Conservation (phyloP, 2,797 vertebrate genomes). For the Monodelphis domestica region DNA sequence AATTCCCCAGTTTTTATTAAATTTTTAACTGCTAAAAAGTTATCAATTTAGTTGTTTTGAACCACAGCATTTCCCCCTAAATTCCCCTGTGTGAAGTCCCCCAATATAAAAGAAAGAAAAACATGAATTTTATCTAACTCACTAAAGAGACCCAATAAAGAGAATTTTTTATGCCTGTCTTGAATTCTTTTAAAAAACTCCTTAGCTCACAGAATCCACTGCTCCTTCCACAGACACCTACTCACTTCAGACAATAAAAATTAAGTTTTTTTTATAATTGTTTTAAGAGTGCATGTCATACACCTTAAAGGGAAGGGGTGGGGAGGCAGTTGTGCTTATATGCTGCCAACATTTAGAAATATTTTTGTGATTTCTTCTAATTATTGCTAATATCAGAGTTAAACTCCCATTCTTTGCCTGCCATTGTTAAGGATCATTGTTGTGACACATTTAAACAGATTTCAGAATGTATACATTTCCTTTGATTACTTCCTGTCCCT, state of each 20-base stretch:
- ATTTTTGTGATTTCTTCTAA: background rate
- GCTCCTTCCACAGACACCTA: constrained; percentile 1
- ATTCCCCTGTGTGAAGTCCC: background rate
- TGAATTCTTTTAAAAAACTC: background rate
- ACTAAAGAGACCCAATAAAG: background rate
- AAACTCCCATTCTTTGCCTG: background rate
- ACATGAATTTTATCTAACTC: background rate
- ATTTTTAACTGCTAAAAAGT: background rate
- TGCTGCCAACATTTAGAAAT: background rate
- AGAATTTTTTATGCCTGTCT: background rate
- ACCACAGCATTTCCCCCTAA: background rate
- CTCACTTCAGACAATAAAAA: constrained; percentile 5
- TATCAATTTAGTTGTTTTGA: background rate
- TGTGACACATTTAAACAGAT: background rate
- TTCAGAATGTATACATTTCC: background rate
- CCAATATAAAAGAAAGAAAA: background rate
- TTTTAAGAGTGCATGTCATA: background rate
- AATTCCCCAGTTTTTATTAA: background rate
- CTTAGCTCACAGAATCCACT: background rate
- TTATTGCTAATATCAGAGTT: background rate
- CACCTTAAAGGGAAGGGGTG: background rate
- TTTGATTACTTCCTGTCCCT: background rate
- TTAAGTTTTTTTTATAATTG: background rate
- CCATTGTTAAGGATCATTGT: background rate
- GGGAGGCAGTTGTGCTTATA: background rate